Conservation (phyloP, 92 coral and sea anemone species). For the Zoanthus gigantus region DNA sequence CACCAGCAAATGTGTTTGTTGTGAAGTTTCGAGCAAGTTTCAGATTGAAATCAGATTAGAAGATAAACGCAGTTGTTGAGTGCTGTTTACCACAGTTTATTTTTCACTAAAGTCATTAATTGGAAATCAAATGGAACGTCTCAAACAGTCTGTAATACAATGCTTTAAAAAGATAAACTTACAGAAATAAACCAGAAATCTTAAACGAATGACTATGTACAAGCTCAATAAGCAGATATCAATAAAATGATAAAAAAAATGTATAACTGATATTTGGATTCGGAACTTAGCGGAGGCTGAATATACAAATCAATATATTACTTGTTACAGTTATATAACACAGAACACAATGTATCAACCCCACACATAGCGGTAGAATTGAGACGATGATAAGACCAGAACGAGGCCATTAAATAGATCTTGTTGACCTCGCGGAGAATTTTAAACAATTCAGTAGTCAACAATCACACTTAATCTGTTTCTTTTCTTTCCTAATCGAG, state of each 20-base stretch:
- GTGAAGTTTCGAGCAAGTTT: not conserved
- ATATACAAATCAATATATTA: constrained; percentile 14
- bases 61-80: constrained; percentile 38
- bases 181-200: not conserved
- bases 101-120: constrained; percentile 72
- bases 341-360: constrained; percentile 26
- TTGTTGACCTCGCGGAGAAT: constrained; percentile 44
- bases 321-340: constrained; percentile 32
- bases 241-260: not conserved
- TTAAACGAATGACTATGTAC: not conserved
- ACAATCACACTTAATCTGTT: constrained; percentile 39
- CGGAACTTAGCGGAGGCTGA: constrained; percentile 11
- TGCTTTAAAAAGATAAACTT: constrained; percentile 29
- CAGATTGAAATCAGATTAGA: constrained; percentile 38
- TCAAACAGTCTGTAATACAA: constrained; percentile 42
- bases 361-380: constrained; percentile 1
- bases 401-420: constrained; percentile 40
- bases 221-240: not conserved
- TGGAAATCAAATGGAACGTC: constrained; percentile 74
- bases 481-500: constrained; percentile 30
- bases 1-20: not conserved
- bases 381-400: constrained; percentile 11
- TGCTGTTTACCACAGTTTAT: constrained; percentile 69
- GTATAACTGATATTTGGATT: not conserved
- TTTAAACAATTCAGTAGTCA: constrained; percentile 45